Evolutionary conservation across 2,113 vertebrate genomes (phyloP), one percentile per base, ranked within the genome.

Genomic region (Syngnathus typhle): DNA sequence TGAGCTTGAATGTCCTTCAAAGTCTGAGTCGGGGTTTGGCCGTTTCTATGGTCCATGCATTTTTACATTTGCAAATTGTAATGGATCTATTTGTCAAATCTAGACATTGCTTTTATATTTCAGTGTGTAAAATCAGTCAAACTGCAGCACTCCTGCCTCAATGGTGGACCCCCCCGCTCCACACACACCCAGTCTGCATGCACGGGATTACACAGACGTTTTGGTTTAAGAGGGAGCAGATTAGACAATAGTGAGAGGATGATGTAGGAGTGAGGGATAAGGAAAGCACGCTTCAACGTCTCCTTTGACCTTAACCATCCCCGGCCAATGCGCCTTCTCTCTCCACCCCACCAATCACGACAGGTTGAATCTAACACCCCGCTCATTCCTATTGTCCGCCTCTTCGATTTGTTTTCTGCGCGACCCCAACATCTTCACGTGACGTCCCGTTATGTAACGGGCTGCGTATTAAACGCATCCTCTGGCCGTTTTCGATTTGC

Each of bases 381-480:
- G 15, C 16, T 49, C 5, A n/a, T 21, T 47, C 46, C 13, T 46
- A 15, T 52, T 11, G 47, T 54, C 7, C n/a, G 6, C 23, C 27
- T 32, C 11, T 15, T 58, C 27, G 52, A 9, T 55, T 58, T 58
- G 55, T 36, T 58, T 58, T 58, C 32, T 15, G 13, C 18, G 6
- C 6, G 27, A 78, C 78, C 13, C 46, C 52, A 47, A 73, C 75
- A 65, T 38, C 23, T 44, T 36, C 69, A 44, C 73, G 61, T 46
- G 59, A 79, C 43, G 65, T 79, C 72, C 69, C 76, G 58, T 88
- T 88, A 86, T 73, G 76, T 69, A 88, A 89, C 63, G 71, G 65
- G 39, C 77, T 68, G 70, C 78, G 83, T 81, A 84, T 85, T 79
- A 77, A 77, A 75, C 63, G 75, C 68, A 74, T 77, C 72, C 71